Percentiles rank a stretch among this genome's conserved stretches.
phyloP scores from a whole-genome alignment of 2,797 vertebrate species.

The Varecia variegata region DNA sequence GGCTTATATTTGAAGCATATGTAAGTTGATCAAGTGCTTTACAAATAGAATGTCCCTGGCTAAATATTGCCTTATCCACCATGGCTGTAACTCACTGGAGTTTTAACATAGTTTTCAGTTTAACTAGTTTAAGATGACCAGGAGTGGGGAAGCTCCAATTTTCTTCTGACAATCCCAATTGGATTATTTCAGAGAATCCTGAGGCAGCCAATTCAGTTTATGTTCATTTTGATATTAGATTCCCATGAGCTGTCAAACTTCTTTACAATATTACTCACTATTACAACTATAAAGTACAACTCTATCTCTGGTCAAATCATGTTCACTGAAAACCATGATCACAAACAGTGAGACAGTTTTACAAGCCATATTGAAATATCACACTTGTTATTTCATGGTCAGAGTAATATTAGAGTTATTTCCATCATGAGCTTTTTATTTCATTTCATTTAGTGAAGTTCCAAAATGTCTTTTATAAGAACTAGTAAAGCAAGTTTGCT shows the following conservation, averaged over 20 bases:
- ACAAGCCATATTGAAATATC: not conserved
- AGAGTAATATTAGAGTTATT: not conserved
- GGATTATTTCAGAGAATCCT: not conserved
- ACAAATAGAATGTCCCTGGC: not conserved
- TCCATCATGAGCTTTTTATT: not conserved
- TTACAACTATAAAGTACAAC: not conserved
- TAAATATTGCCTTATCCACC: not conserved
- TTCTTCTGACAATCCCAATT: not conserved
- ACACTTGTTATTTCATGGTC: constrained; percentile 13
- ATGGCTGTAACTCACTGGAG: not conserved
- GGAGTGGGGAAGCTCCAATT: not conserved
- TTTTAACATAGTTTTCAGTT: not conserved
- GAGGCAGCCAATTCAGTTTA: not conserved
- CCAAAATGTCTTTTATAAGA: not conserved
- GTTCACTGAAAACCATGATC: not conserved
- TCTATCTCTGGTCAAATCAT: not conserved
- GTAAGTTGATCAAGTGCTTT: not conserved
- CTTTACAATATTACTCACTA: not conserved
- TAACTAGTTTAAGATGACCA: not conserved
- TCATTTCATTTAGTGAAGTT: not conserved
- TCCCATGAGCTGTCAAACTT: not conserved
- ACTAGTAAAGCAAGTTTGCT: not conserved
- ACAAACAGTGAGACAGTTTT: not conserved
- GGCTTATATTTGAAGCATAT: not conserved
- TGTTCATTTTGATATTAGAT: not conserved